Evolutionary conservation across 2,797 vertebrate genomes (phyloP).

Genomic region (Ambastaia sidthimunki): DNA sequence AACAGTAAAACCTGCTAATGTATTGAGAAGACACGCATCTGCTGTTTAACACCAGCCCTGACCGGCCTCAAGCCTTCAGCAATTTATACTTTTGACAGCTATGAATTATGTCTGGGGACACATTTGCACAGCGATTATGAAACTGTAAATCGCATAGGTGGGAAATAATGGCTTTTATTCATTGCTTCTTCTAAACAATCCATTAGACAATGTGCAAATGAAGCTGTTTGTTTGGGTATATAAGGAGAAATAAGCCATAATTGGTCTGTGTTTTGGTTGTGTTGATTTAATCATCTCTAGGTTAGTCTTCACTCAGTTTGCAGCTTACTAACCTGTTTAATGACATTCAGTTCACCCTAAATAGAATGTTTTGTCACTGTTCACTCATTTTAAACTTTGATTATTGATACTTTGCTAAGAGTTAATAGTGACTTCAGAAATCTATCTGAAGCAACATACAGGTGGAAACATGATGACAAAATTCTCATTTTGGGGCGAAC

Average conservation of each 20-base stretch:
- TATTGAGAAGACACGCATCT: slow-evolving; percentile 13
- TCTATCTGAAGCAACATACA: too few relatives aligned
- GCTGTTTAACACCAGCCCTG: slow-evolving; percentile 29
- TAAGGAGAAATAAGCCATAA: slow-evolving; percentile 64
- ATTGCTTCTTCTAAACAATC: slow-evolving; percentile 71
- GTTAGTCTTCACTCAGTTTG: slow-evolving; percentile 2
- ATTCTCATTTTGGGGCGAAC: background rate
- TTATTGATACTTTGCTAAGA: too few relatives aligned
- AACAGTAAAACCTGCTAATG: slow-evolving; percentile 16
- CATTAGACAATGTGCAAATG: slow-evolving; percentile 79
- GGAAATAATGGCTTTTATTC: slow-evolving; percentile 64
- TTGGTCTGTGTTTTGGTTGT: slow-evolving; percentile 66
- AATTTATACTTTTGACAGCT: slow-evolving; percentile 35
- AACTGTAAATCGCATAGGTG: slow-evolving; percentile 20
- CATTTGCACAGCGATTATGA: slow-evolving; percentile 16
- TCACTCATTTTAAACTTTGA: too few relatives aligned
- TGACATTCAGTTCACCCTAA: too few relatives aligned
- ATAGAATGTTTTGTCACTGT: too few relatives aligned
- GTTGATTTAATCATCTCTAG: slow-evolving; percentile 69
- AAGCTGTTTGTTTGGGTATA: slow-evolving; percentile 68
- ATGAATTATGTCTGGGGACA: slow-evolving; percentile 24
- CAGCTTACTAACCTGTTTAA: too few relatives aligned
- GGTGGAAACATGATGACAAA: slow-evolving; percentile 32
- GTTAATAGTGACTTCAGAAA: too few relatives aligned
- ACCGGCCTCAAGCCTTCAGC: slow-evolving; percentile 20